Conservation (phyloP, 2,113 vertebrate species). For the Alces alces region DNA sequence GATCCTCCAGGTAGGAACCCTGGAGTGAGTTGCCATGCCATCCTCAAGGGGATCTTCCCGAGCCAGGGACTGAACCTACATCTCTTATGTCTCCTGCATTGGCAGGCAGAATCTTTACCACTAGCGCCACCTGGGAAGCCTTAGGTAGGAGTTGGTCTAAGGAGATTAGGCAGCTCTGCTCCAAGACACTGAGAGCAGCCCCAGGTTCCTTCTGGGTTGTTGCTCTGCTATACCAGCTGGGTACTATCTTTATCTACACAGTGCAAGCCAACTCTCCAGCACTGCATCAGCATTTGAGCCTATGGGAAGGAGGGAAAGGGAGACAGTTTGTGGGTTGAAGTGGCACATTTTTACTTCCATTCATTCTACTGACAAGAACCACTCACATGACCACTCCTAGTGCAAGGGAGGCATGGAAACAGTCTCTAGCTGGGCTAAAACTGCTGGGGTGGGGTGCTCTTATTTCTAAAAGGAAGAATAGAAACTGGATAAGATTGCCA, state of each 20-base stretch:
- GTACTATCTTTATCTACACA: not conserved
- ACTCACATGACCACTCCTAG: not conserved
- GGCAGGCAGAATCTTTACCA: not conserved
- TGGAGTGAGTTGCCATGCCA: not conserved
- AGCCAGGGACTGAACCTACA: not conserved
- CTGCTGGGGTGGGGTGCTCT: too few species aligned
- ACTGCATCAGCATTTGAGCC: not conserved
- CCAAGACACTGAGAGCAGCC: not conserved
- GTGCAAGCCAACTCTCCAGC: not conserved
- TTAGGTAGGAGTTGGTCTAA: not conserved
- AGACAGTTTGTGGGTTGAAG: not conserved
- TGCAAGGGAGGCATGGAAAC: not conserved
- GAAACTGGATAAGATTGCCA: not conserved
- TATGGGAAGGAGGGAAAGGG: not conserved
- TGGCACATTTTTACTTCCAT: not conserved
- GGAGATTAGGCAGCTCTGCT: not conserved
- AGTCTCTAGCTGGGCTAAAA: not conserved
- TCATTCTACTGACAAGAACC: not conserved
- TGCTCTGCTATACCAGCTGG: not conserved
- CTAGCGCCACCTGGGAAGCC: not conserved
- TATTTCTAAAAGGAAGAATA: not conserved
- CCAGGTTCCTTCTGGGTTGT: not conserved
- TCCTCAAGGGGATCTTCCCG: not conserved
- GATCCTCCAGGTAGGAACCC: not conserved
- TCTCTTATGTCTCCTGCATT: not conserved